These are phyloP conservation scores for Columbina picui DNA, from an alignment of 2,113 vertebrate species.

Conservation along the genomic window DNA sequence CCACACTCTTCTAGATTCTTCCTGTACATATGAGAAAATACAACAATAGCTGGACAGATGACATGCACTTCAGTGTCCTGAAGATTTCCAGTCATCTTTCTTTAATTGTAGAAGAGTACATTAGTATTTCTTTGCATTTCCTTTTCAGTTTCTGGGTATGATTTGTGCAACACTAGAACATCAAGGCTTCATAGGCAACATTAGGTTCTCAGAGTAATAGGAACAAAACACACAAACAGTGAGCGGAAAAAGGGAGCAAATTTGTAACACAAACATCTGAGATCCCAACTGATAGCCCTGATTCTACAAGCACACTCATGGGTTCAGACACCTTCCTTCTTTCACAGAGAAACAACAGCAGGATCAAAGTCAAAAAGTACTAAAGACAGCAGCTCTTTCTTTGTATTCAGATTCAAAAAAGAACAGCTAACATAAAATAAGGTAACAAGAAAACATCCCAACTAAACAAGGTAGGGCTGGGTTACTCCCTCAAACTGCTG, in stretches of 20 bases:
- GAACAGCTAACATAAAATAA: conserved; percentile 6
- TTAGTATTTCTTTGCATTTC: background rate
- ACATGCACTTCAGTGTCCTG: background rate
- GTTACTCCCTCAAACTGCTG: background rate
- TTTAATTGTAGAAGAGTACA: background rate
- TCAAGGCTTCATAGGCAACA: background rate
- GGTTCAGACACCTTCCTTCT: background rate
- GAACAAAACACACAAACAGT: background rate
- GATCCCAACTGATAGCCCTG: background rate
- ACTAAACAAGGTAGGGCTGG: conserved; percentile 17
- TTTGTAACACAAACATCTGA: background rate
- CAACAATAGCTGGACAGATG: background rate
- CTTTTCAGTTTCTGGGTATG: background rate
- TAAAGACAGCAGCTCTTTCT: conserved; percentile 14
- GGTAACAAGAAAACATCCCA: conserved; percentile 36
- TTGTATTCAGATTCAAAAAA: conserved; percentile 40
- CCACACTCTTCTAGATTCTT: background rate
- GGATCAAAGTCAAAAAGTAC: conserved; percentile 26
- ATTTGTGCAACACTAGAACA: background rate
- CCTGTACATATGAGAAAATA: background rate
- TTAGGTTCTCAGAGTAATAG: background rate
- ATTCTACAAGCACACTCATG: background rate
- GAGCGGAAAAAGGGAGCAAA: background rate
- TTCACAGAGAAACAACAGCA: background rate
- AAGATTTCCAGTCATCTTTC: background rate